Percentiles rank a stretch among this genome's conserved stretches.
phyloP scores from a whole-genome alignment of 2,797 vertebrate genomes.

The Perodicticus potto region DNA sequence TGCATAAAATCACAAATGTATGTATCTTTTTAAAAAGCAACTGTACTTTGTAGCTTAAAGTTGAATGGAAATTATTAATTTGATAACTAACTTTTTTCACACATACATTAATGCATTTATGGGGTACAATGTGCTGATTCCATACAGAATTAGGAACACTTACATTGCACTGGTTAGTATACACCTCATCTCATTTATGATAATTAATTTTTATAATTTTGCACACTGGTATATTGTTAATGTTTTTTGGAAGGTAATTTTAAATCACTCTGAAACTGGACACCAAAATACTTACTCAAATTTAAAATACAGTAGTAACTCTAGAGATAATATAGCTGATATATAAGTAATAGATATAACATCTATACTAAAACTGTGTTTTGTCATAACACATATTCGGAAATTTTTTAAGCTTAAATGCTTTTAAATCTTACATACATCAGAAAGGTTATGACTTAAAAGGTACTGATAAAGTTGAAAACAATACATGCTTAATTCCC shows the following conservation, averaged over 20 bases:
- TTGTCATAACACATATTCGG: not conserved
- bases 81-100: not conserved
- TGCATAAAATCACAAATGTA: not conserved
- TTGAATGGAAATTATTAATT: not conserved
- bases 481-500: not conserved
- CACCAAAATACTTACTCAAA: not conserved
- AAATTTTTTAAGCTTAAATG: not conserved
- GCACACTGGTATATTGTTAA: not conserved
- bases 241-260: not conserved
- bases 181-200: not conserved
- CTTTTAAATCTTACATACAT: not conserved
- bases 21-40: not conserved
- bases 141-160: no score
- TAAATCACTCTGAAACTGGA: not conserved
- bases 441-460: not conserved
- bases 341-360: not conserved
- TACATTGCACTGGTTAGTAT: no score
- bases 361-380: not conserved
- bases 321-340: not conserved
- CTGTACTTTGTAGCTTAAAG: not conserved
- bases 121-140: no score
- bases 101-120: no score
- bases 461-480: slow-evolving; percentile 27
- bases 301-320: not conserved
- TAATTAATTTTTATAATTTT: slow-evolving; percentile 24